Percentiles rank a stretch among this genome's conserved stretches.
Conservation (phyloP, 2,113 vertebrate genomes). For the Oreochromis niloticus region DNA sequence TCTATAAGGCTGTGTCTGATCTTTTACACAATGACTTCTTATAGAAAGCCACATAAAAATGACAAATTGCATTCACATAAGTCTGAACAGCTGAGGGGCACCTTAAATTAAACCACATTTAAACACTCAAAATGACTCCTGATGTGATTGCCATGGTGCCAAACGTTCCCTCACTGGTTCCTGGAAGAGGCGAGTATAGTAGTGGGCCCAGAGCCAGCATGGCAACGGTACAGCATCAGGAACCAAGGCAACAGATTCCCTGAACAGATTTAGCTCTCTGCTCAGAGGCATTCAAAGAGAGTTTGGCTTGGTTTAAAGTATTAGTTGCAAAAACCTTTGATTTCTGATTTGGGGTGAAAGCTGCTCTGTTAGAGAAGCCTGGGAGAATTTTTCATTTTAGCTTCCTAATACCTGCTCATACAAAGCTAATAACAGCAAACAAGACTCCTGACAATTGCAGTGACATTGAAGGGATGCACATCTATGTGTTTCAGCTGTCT, state of each 20-base stretch:
- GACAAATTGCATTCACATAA: neutral
- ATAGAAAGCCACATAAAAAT: neutral
- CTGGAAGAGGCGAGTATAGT: constrained; percentile 16
- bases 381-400: neutral
- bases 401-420: neutral
- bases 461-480: neutral
- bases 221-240: constrained; percentile 42
- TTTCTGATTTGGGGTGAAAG: constrained; percentile 1
- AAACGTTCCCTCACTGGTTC: neutral
- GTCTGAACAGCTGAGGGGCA: neutral
- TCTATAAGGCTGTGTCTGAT: neutral
- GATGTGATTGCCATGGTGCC: constrained; percentile 12
- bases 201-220: constrained; percentile 39
- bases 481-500: neutral
- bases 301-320: neutral
- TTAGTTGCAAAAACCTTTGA: constrained; percentile 14
- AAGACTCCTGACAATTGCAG: neutral
- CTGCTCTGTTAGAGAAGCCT: neutral
- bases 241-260: constrained; percentile 38
- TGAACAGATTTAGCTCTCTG: constrained; percentile 27
- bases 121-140: neutral
- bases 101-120: neutral
- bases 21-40: neutral
- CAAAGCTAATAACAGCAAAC: neutral
- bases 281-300: constrained; percentile 2